Percentiles rank a stretch among this genome's conserved stretches.
phyloP scores from a whole-genome alignment of 2,888 invertebrate species.

The Nomada fabriciana region DNA sequence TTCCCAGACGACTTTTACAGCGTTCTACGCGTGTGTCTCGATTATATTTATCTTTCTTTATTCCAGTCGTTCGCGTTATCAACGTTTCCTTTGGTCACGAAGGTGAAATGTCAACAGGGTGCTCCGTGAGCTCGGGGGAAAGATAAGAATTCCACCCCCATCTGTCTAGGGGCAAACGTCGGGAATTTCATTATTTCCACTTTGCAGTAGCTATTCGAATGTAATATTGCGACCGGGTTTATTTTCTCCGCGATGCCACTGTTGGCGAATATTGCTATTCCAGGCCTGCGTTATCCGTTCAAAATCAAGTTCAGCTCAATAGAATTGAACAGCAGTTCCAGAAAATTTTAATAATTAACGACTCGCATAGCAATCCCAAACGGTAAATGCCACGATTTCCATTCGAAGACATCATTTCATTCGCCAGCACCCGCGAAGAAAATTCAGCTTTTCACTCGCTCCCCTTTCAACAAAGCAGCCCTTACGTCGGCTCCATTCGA shows the following conservation, averaged over 20 bases:
- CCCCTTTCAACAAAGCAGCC: too few relatives aligned
- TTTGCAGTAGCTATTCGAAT: background rate
- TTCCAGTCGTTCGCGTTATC: constrained; percentile 9
- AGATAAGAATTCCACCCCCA: constrained; percentile 2
- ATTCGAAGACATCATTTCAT: too few relatives aligned
- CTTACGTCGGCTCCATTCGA: background rate
- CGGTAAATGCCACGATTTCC: too few relatives aligned
- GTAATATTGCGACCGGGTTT: background rate
- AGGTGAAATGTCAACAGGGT: constrained; percentile 17
- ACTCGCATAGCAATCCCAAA: too few relatives aligned
- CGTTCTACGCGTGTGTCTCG: constrained; percentile 3
- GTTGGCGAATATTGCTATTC: background rate
- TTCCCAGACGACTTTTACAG: background rate
- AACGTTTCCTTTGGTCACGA: background rate
- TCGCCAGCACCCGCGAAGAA: too few relatives aligned
- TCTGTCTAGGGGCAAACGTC: background rate
- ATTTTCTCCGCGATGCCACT: background rate
- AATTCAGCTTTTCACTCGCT: too few relatives aligned
- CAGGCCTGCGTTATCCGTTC: too few relatives aligned
- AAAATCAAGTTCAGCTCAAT: too few relatives aligned
- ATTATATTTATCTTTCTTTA: constrained; percentile 50
- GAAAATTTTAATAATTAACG: too few relatives aligned
- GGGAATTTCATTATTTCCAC: constrained; percentile 27
- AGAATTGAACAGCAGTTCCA: too few relatives aligned
- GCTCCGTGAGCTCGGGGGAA: constrained; percentile 9